Percentiles rank a stretch among this genome's conserved stretches.
These are phyloP conservation scores for Thamnophis sirtalis DNA, from an alignment of 2,113 vertebrate species.

Conservation along the genomic window DNA sequence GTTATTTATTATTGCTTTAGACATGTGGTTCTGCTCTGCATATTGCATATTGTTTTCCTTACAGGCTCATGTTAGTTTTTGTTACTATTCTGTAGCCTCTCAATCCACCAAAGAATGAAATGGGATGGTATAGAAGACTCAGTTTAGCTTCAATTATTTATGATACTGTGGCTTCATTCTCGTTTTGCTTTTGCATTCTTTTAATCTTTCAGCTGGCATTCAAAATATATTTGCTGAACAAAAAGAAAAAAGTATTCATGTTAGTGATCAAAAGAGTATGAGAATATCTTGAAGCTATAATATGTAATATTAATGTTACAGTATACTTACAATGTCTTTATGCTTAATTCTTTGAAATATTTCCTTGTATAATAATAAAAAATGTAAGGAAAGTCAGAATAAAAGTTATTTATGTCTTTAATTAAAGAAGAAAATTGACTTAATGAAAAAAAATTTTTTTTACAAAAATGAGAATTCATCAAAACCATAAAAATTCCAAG, in stretches of 20 bases:
- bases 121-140: background rate
- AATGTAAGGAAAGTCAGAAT: conserved; percentile 69
- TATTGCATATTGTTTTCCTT: background rate
- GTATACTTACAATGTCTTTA: conserved; percentile 53
- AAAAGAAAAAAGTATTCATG: conserved; percentile 21
- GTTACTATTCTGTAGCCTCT: background rate
- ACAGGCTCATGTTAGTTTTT: background rate
- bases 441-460: conserved; percentile 66
- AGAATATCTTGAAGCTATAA: conserved; percentile 7
- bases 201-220: conserved; percentile 26
- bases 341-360: conserved; percentile 74
- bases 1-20: background rate
- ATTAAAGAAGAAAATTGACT: conserved; percentile 75
- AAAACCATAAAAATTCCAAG: conserved; percentile 78
- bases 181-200: conserved; percentile 31
- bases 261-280: conserved; percentile 11
- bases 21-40: background rate
- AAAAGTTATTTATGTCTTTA: conserved; percentile 77
- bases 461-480: conserved; percentile 74
- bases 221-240: conserved; percentile 26
- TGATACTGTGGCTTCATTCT: conserved; percentile 25
- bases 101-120: background rate
- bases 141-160: background rate
- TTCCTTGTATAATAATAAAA: conserved; percentile 66
- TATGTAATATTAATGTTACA: conserved; percentile 41